phyloP scores from a whole-genome alignment of 2,113 vertebrate species.

The pig (Sus scrofa) region DNA sequence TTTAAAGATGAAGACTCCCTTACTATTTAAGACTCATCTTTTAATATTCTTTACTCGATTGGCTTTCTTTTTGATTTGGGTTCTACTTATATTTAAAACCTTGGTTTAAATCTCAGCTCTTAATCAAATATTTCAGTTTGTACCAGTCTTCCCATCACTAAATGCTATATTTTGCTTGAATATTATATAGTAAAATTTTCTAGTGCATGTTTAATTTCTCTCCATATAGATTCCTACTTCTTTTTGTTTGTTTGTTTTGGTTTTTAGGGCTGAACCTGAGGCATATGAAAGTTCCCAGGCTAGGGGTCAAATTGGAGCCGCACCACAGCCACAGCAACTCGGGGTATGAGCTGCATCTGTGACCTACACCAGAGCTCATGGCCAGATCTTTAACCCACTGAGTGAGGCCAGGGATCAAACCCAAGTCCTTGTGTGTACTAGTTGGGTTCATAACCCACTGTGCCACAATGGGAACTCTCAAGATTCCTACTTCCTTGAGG shows the following conservation, averaged over 20 bases:
- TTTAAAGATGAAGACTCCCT: neutral
- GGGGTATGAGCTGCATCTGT: too few species aligned
- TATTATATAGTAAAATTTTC: neutral
- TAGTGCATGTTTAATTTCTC: neutral
- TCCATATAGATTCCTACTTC: neutral
- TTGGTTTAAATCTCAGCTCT: neutral
- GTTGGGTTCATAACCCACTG: too few species aligned
- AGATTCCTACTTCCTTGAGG: neutral
- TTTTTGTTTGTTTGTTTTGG: too few species aligned
- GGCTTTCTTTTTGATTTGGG: neutral
- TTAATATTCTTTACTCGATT: conserved; percentile 24
- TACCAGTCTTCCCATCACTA: neutral
- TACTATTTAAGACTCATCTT: neutral
- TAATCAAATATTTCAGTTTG: neutral
- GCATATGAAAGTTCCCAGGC: too few species aligned
- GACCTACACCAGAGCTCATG: too few species aligned
- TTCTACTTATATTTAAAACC: neutral
- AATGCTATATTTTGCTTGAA: neutral
- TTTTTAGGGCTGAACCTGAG: too few species aligned
- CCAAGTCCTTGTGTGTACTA: too few species aligned
- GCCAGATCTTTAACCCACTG: too few species aligned
- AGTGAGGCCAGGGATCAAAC: too few species aligned
- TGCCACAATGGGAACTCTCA: too few species aligned
- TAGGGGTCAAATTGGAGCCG: too few species aligned
- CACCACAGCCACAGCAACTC: too few species aligned